Evolutionary conservation across 2,113 vertebrate genomes (phyloP), one percentile per base, ranked within the genome.

Genomic region (Toxotes jaculatrix): DNA sequence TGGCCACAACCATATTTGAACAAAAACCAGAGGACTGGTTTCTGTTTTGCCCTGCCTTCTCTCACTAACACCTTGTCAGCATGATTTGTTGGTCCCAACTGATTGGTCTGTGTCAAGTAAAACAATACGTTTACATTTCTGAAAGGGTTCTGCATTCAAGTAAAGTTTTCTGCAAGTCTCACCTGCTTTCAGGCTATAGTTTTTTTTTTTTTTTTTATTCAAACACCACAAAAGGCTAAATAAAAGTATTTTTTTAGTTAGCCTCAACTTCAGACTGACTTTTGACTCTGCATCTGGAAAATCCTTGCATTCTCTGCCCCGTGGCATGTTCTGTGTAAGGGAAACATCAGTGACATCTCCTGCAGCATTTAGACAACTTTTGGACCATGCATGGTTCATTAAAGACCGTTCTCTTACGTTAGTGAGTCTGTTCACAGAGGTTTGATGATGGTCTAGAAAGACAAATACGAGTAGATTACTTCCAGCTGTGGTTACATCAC

Each of bases 21-120:
- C 71, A 74, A 67, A 78, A 78, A 72, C 84, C 38, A 8, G 65
- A 65, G 79, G 65, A 60, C 74, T 57, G 43, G n/a, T 64, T 61
- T 83, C 27, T 27, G 27, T 27, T 27, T 27, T 27, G 1, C 27
- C 27, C 27, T 38, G 40, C 59, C 59, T 69, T 65, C 62, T 73
- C 57, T 64, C 60, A 17, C 69, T 3, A 17, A 57, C 45, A 71
- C 36, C 31, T 75, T 10, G 0, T 65, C 21, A 34, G 60, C n/a
- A 42, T 27, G 40, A 82, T 57, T 10, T 57, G 51, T 53, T 77
- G n/a, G 19, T 64, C 71, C 36, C 1, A 4, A 13, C n/a, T 65
- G 42, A 77, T 0, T 63, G n/a, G 10, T 23, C 55, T 34, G 0
- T 6, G 64, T 80, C 61, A 32, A 40, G 21, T 23, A 2, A 84